Conservation (phyloP, 2,797 vertebrate species). For the Phrynocephalus guinanensis region DNA sequence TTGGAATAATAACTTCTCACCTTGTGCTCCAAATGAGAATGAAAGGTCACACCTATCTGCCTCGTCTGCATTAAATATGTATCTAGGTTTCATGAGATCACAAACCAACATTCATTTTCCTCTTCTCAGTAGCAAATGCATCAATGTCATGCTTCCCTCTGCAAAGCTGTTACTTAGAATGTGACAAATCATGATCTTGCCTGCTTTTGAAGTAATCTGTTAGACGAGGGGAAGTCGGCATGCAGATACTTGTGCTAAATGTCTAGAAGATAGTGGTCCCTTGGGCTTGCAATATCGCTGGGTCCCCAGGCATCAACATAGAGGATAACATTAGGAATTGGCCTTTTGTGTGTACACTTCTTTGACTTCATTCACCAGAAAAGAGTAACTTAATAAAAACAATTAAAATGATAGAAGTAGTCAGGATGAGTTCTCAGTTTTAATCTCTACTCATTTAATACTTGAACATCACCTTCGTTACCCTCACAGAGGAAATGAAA, state of each 20-base stretch:
- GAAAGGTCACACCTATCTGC: fast-evolving
- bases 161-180: slow-evolving; percentile 23
- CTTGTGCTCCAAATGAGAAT: background rate
- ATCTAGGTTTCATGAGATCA: slow-evolving; percentile 39
- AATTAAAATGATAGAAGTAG: background rate
- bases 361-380: background rate
- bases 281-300: background rate
- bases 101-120: slow-evolving; percentile 11
- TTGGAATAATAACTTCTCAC: slow-evolving; percentile 9
- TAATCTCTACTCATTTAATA: background rate
- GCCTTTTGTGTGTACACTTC: background rate
- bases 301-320: background rate
- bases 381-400: background rate
- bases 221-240: slow-evolving; percentile 8
- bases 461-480: background rate
- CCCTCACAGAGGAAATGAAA: background rate
- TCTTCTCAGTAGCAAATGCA: background rate
- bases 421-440: background rate
- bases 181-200: slow-evolving; percentile 31
- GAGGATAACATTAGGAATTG: background rate
- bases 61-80: slow-evolving; percentile 34
- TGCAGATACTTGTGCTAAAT: slow-evolving; percentile 27
- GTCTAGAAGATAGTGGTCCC: background rate
- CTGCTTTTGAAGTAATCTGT: slow-evolving; percentile 1
- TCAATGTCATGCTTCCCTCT: slow-evolving; percentile 15